A percentile compares a stretch with the other conserved stretches of the same genome.
phyloP scores from a whole-genome alignment of 2,797 vertebrate species.

The Diplodus puntazzo region DNA sequence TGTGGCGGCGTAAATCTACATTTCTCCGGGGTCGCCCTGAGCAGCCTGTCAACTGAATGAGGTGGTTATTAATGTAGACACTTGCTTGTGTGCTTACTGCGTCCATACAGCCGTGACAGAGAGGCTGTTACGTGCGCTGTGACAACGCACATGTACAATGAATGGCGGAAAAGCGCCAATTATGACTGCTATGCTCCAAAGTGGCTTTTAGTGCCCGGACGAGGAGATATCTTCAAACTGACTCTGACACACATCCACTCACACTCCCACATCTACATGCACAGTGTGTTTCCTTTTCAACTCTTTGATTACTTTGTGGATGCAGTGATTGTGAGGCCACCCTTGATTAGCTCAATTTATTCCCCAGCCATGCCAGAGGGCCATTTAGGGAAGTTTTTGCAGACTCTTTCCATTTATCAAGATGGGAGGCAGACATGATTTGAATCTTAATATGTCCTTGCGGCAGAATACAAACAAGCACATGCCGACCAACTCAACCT shows the following conservation, averaged over 20 bases:
- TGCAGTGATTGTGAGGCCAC: slow-evolving; percentile 79
- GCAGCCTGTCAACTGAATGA: slow-evolving; percentile 54
- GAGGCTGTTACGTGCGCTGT: slow-evolving; percentile 39
- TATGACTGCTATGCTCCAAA: slow-evolving; percentile 56
- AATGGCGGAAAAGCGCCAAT: slow-evolving; percentile 55
- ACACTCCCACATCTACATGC: slow-evolving; percentile 66
- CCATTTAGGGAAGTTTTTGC: slow-evolving; percentile 82
- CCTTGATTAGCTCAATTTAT: slow-evolving; percentile 83
- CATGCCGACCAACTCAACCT: slow-evolving; percentile 24
- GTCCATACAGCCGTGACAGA: slow-evolving; percentile 49
- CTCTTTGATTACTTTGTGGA: slow-evolving; percentile 79
- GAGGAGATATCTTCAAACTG: slow-evolving; percentile 56
- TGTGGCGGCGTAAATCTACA: slow-evolving; percentile 24
- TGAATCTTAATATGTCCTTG: slow-evolving; percentile 77
- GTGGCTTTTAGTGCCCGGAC: slow-evolving; percentile 70
- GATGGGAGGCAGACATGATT: slow-evolving; percentile 76
- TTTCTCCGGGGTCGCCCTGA: slow-evolving; percentile 50
- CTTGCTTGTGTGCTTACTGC: slow-evolving; percentile 35
- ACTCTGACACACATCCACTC: slow-evolving; percentile 57
- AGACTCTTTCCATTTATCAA: slow-evolving; percentile 82
- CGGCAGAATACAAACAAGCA: slow-evolving; percentile 59
- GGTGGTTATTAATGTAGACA: slow-evolving; percentile 66
- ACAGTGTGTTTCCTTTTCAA: slow-evolving; percentile 67
- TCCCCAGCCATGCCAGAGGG: slow-evolving; percentile 76
- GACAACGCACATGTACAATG: slow-evolving; percentile 41